A percentile compares a stretch with the other conserved stretches of the same genome.
phyloP scores from a whole-genome alignment of 2,113 vertebrate species.

The Tetrax tetrax region DNA sequence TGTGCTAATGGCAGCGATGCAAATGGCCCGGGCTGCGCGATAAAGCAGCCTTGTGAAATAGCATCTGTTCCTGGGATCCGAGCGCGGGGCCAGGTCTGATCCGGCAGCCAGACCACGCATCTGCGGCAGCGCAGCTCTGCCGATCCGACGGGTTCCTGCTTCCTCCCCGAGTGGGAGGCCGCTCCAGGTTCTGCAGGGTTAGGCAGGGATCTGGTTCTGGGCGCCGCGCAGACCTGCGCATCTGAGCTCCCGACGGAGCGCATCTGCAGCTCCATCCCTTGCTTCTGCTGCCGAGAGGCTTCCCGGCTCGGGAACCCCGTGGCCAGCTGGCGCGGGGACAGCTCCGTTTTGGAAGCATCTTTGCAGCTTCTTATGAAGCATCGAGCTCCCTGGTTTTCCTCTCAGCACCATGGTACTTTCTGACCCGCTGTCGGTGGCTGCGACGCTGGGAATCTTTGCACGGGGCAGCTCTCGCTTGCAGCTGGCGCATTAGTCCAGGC shows the following conservation, averaged over 20 bases:
- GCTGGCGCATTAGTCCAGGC: neutral
- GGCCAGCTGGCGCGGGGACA: rapidly evolving
- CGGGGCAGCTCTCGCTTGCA: neutral
- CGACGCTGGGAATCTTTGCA: neutral
- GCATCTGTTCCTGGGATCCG: neutral
- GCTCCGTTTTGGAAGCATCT: neutral
- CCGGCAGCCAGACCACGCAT: neutral
- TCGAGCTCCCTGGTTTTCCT: neutral
- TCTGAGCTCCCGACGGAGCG: rapidly evolving
- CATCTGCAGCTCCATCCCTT: neutral
- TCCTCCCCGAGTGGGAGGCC: neutral
- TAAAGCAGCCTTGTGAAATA: neutral
- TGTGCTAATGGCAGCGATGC: neutral
- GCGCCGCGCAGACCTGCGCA: neutral
- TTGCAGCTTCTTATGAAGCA: neutral
- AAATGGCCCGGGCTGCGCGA: no score
- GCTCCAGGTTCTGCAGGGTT: neutral
- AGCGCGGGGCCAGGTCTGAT: neutral
- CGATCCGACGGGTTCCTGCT: neutral
- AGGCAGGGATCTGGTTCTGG: neutral
- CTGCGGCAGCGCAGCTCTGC: neutral
- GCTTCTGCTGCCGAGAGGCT: neutral
- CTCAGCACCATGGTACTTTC: no score
- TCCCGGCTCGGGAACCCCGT: neutral
- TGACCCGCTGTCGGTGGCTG: neutral